Percentiles rank a stretch among this genome's conserved stretches.
Evolutionary conservation across 2,888 invertebrate genomes (phyloP).

Genomic region (Morinoia aosen): DNA sequence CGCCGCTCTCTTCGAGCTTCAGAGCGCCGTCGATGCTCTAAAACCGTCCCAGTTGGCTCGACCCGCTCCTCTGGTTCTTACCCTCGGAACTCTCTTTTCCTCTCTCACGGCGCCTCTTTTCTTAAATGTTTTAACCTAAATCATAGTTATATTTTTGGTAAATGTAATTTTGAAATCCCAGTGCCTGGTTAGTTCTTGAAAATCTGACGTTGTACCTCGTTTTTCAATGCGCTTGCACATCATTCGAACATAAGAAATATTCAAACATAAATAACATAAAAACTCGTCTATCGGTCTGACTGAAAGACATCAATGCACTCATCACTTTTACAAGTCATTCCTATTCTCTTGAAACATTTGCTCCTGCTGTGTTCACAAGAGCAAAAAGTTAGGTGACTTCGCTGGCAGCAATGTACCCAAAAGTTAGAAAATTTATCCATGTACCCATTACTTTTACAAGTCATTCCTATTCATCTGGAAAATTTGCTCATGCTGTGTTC

Average conservation of each 20-base stretch:
- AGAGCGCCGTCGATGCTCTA: constrained; percentile 11
- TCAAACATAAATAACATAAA: no score
- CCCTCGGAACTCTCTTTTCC: not conserved
- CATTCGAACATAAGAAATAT: no score
- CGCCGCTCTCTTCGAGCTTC: not conserved
- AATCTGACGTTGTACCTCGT: not conserved
- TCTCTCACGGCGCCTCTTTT: not conserved
- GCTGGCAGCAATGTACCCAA: not conserved
- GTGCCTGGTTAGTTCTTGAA: not conserved
- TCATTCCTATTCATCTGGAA: no score
- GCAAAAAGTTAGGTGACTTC: not conserved
- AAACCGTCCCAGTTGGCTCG: constrained; percentile 9
- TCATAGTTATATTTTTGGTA: not conserved
- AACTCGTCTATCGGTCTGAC: no score
- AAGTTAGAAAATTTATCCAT: not conserved
- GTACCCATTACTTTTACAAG: not conserved
- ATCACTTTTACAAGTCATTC: not conserved
- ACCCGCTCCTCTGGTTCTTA: not conserved
- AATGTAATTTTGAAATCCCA: not conserved
- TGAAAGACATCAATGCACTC: not conserved
- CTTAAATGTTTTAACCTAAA: not conserved
- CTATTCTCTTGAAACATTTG: not conserved
- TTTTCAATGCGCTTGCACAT: no score
- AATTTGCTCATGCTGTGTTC: not conserved
- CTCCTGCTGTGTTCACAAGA: not conserved